phyloP scores from a whole-genome alignment of 1,140 invertebrate species.

The Pseudoatta argentina region DNA sequence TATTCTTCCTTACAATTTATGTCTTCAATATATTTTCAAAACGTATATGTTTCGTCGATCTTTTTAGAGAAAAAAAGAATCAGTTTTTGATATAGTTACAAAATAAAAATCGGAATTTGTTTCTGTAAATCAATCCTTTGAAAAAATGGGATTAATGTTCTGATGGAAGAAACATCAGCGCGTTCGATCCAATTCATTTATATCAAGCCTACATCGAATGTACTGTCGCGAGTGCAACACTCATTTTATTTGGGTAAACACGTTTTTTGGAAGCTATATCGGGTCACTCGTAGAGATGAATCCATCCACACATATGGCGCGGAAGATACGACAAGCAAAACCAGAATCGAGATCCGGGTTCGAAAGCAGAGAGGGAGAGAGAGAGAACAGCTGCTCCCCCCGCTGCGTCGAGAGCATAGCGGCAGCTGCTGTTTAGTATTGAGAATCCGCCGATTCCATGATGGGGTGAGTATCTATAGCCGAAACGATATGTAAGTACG shows the following conservation, averaged over 20 bases:
- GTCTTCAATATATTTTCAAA: neutral
- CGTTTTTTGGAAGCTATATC: constrained; percentile 49
- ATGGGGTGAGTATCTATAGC: constrained; percentile 14
- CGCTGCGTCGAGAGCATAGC: constrained; percentile 30
- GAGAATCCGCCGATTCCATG: constrained; percentile 36
- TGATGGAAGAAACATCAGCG: neutral
- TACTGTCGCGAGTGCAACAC: neutral
- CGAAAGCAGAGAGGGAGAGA: constrained; percentile 44
- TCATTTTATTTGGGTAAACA: constrained; percentile 58
- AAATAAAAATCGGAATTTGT: neutral
- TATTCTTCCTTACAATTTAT: constrained; percentile 12
- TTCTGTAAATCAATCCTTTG: neutral
- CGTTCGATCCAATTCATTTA: neutral
- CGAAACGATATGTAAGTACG: constrained; percentile 5
- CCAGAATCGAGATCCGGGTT: constrained; percentile 62
- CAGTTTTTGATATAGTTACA: neutral
- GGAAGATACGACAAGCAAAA: constrained; percentile 60
- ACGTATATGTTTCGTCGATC: neutral
- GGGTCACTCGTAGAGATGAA: constrained; percentile 2
- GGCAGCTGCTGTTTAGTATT: constrained; percentile 69
- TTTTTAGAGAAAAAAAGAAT: neutral
- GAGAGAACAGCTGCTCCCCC: constrained; percentile 63
- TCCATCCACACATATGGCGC: constrained; percentile 54
- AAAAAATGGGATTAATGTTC: neutral
- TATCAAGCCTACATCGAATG: too few relatives aligned